Evolutionary conservation across 64 coral and sea anemone genomes (phyloP).

Genomic region (Trachythela sp.): DNA sequence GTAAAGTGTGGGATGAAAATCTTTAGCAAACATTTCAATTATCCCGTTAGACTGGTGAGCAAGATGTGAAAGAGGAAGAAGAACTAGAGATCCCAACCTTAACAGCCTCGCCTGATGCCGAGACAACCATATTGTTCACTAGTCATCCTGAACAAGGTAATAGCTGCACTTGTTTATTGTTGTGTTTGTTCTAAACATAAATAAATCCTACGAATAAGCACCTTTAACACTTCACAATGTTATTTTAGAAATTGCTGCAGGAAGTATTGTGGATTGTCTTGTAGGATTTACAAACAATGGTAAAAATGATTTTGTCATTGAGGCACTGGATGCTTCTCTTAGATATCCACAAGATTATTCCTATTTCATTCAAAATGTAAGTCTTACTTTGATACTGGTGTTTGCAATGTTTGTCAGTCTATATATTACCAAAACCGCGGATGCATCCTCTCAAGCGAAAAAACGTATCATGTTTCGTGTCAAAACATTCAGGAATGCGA

Average conservation of each 20-base stretch:
- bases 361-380: constrained; percentile 99
- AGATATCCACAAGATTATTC: constrained; percentile 99
- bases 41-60: constrained; percentile 68
- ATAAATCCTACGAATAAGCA: not conserved
- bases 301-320: constrained; percentile 82
- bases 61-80: constrained; percentile 70
- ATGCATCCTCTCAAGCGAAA: no score
- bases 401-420: not conserved
- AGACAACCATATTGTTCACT: constrained; percentile 86
- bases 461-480: no score
- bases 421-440: no score
- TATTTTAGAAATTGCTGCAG: constrained; percentile 65
- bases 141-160: constrained; percentile 77
- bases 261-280: constrained; percentile 67
- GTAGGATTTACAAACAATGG: constrained; percentile 94
- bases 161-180: no score
- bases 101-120: constrained; percentile 85
- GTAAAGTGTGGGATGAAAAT: not conserved
- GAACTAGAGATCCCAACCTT: constrained; percentile 78
- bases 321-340: constrained; percentile 84
- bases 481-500: no score
- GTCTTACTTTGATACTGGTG: not conserved
- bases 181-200: not conserved
- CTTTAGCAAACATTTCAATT: no score
- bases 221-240: not conserved